Conservation (phyloP, 1,140 invertebrate genomes). For the Coenobita brevimanus region DNA sequence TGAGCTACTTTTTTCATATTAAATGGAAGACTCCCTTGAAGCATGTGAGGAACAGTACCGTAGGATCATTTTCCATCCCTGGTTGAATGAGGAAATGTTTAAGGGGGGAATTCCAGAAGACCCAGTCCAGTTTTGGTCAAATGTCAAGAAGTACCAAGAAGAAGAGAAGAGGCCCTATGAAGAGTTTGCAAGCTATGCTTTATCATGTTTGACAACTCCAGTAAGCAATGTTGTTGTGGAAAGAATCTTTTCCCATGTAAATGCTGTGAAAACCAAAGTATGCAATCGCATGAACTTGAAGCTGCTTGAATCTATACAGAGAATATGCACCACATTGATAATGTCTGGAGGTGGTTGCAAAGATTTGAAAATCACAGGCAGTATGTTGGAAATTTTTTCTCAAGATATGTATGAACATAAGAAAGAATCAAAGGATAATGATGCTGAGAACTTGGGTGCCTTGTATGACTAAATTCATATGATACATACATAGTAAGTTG, state of each 20-base stretch:
- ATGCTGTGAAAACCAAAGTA: slow-evolving; percentile 41
- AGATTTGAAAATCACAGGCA: slow-evolving; percentile 28
- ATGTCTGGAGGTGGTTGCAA: slow-evolving; percentile 39
- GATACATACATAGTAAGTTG: not conserved
- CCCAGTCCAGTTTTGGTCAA: slow-evolving; percentile 38
- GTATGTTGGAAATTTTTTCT: slow-evolving; percentile 16
- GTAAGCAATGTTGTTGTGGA: slow-evolving; percentile 40
- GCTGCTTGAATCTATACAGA: slow-evolving; percentile 36
- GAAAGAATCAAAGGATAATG: not conserved
- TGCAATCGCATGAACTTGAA: slow-evolving; percentile 39
- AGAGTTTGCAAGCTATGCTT: slow-evolving; percentile 44
- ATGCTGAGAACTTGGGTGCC: not conserved
- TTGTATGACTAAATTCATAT: not conserved
- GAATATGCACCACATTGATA: slow-evolving; percentile 20
- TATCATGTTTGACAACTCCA: slow-evolving; percentile 38
- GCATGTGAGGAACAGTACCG: slow-evolving; percentile 42
- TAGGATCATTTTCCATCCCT: slow-evolving; percentile 44
- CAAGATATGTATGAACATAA: slow-evolving; percentile 32
- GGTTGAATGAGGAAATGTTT: slow-evolving; percentile 23
- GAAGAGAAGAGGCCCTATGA: slow-evolving; percentile 34
- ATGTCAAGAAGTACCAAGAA: slow-evolving; percentile 25
- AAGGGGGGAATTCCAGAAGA: slow-evolving; percentile 22
- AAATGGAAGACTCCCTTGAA: slow-evolving; percentile 29
- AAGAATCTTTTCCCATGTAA: slow-evolving; percentile 46
- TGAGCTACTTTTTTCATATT: slow-evolving; percentile 19